These are phyloP conservation scores for Hippasteria phrygiana DNA, from an alignment of 53 echinoderm and acorn worm genomes.

Conservation along the genomic window DNA sequence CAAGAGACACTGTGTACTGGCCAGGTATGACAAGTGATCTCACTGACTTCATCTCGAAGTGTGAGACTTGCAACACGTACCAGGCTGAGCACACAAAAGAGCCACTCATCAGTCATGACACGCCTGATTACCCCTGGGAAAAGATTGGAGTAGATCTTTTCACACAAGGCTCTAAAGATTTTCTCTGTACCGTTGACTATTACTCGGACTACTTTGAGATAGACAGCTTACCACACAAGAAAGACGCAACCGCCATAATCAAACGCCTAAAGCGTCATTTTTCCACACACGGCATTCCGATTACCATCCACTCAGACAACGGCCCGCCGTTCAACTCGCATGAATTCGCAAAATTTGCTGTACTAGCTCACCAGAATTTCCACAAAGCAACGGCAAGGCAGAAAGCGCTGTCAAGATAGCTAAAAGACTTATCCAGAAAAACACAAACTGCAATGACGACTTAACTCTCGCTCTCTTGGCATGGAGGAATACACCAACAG, in stretches of 20 bases:
- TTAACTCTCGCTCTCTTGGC: conserved; percentile 27
- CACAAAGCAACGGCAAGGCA: conserved; percentile 51
- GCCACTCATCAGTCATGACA: conserved; percentile 66
- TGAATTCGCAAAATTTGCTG: conserved; percentile 27
- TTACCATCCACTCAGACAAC: not conserved
- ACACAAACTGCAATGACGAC: not conserved
- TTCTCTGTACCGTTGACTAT: conserved; percentile 68
- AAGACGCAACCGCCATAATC: conserved; percentile 27
- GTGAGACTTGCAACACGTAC: conserved; percentile 68
- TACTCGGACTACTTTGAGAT: conserved; percentile 48
- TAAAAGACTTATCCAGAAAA: conserved; percentile 30
- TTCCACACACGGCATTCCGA: conserved; percentile 44
- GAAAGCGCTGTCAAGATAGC: conserved; percentile 49
- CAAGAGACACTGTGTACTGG: conserved; percentile 70
- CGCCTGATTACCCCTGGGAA: conserved; percentile 64
- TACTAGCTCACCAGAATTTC: conserved; percentile 43
- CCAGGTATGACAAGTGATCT: conserved; percentile 67
- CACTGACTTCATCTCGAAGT: conserved; percentile 59
- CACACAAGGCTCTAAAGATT: conserved; percentile 44
- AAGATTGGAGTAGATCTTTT: conserved; percentile 67
- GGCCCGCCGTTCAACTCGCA: conserved; percentile 57
- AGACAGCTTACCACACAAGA: conserved; percentile 30
- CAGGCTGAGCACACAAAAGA: conserved; percentile 64
- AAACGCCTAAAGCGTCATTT: conserved; percentile 49
- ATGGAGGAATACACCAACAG: conserved; percentile 63